phyloP scores from a whole-genome alignment of 2,797 vertebrate genomes.

The Pantherophis vulpinus region DNA sequence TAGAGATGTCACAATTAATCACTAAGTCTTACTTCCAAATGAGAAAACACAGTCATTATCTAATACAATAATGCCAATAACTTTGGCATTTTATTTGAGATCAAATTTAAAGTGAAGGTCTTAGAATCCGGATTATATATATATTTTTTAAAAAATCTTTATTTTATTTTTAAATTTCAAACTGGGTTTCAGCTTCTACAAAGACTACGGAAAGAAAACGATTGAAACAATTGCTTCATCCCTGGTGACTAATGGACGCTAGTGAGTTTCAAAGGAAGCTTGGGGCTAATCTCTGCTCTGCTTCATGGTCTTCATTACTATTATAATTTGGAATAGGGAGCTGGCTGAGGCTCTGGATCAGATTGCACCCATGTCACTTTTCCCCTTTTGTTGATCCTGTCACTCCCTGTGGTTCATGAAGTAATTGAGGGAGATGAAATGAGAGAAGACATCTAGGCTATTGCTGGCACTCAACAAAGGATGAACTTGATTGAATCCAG shows the following conservation, averaged over 20 bases:
- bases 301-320: background rate
- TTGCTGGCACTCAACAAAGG: background rate
- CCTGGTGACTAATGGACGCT: background rate
- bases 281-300: background rate
- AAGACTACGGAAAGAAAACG: constrained; percentile 6
- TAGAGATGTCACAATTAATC: constrained; percentile 54
- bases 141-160: constrained; percentile 4
- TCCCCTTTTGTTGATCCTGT: background rate
- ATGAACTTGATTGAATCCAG: background rate
- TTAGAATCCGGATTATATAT: rapidly evolving
- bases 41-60: constrained; percentile 51
- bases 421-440: background rate
- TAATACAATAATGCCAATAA: constrained; percentile 37
- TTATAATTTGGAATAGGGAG: background rate
- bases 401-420: background rate
- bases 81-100: constrained; percentile 35
- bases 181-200: constrained; percentile 6
- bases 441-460: background rate
- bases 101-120: constrained; percentile 20
- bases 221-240: constrained; percentile 21
- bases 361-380: background rate
- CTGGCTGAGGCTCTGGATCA: background rate
- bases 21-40: constrained; percentile 49
- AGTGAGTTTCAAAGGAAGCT: background rate
- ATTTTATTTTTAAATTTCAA: background rate